These are phyloP conservation scores for Tribolium castaneum DNA, from an alignment of 1,140 invertebrate genomes.

Conservation along the genomic window DNA sequence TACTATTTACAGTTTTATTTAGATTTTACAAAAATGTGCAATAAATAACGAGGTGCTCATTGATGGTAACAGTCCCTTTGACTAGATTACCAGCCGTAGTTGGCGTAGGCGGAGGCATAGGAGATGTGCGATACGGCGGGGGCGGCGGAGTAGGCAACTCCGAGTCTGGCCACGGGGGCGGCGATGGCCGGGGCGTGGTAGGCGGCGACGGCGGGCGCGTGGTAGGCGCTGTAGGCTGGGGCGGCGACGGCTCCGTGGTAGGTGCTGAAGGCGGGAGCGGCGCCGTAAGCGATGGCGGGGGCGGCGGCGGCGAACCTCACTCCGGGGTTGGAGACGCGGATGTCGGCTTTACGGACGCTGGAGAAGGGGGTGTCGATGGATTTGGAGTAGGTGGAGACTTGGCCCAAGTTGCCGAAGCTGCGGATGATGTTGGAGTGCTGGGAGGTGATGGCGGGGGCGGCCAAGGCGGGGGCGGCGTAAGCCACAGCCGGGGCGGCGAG, in stretches of 20 bases:
- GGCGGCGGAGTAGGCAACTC: constrained; percentile 70
- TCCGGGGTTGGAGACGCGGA: constrained; percentile 73
- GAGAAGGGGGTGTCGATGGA: constrained; percentile 76
- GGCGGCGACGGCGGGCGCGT: constrained; percentile 47
- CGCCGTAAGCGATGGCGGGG: constrained; percentile 50
- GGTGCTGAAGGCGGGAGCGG: constrained; percentile 53
- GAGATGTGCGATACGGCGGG: constrained; percentile 76
- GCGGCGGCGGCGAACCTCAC: constrained; percentile 64
- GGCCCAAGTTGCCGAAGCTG: constrained; percentile 72
- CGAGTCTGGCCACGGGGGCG: constrained; percentile 64
- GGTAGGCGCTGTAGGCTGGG: constrained; percentile 42
- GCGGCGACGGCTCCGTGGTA: constrained; percentile 47
- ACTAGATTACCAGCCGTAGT: constrained; percentile 66
- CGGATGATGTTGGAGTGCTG: constrained; percentile 73
- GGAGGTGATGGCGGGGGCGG: constrained; percentile 67
- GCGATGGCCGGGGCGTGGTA: constrained; percentile 51
- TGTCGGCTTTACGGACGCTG: constrained; percentile 72
- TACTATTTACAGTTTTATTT: background rate
- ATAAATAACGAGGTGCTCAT: constrained; percentile 17
- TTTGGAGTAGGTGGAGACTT: constrained; percentile 73
- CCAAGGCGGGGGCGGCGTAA: constrained; percentile 62
- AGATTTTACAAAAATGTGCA: background rate
- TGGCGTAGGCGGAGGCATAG: constrained; percentile 70
- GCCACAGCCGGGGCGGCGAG: constrained; percentile 53
- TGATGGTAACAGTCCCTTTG: background rate